phyloP scores from a whole-genome alignment of 2,113 vertebrate species.

The Nothocercus julius region DNA sequence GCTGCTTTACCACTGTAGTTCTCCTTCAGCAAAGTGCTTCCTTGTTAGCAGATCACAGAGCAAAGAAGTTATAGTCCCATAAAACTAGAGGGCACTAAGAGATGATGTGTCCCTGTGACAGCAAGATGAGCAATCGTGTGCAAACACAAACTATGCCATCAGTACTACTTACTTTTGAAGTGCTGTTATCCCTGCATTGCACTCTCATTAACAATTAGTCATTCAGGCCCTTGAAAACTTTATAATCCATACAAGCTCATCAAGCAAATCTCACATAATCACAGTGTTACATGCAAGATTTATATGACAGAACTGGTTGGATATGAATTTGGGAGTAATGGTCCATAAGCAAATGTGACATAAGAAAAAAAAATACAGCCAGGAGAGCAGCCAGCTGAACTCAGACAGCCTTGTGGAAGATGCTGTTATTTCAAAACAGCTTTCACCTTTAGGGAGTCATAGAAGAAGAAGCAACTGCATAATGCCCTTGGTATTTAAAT shows the following conservation, averaged over 20 bases:
- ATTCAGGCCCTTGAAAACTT: conserved; percentile 47
- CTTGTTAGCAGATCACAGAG: background rate
- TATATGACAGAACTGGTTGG: conserved; percentile 11
- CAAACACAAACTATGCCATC: conserved; percentile 28
- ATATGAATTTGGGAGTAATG: conserved; percentile 49
- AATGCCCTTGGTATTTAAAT: background rate
- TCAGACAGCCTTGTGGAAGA: background rate
- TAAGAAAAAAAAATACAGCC: background rate
- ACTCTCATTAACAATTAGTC: conserved; percentile 50
- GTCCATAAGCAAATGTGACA: conserved; percentile 54
- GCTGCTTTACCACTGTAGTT: background rate
- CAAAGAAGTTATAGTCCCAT: conserved; percentile 6
- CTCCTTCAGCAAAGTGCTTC: background rate
- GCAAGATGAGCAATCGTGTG: background rate
- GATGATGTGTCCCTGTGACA: background rate
- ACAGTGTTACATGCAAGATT: conserved; percentile 30
- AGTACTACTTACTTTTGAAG: conserved; percentile 58
- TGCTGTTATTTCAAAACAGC: background rate
- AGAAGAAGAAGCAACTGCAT: background rate
- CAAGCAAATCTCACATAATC: background rate
- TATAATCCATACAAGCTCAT: conserved; percentile 38
- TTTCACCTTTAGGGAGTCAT: background rate
- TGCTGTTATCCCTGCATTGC: background rate
- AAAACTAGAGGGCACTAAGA: background rate
- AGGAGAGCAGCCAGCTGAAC: conserved; percentile 28